Percentiles rank a stretch among this genome's conserved stretches.
Conservation (phyloP, 1,140 invertebrate genomes). For the Ladona fulva region DNA sequence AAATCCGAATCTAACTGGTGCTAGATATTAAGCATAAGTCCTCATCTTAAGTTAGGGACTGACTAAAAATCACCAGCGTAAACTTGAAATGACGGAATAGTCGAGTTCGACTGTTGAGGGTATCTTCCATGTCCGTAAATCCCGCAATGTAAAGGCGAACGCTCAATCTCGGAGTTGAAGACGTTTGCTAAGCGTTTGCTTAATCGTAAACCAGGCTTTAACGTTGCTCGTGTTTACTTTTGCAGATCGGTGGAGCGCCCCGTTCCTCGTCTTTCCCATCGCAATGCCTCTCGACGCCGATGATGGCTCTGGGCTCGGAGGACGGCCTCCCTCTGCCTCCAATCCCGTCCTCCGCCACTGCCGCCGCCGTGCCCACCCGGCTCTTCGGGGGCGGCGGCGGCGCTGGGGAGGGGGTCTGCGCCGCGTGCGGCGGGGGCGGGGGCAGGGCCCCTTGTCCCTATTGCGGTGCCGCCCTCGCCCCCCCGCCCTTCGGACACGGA, state of each 20-base stretch:
- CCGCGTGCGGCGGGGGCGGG: background rate
- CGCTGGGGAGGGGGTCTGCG: background rate
- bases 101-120: no score
- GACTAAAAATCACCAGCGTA: no score
- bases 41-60: no score
- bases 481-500: background rate
- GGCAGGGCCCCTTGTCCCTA: background rate
- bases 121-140: no score
- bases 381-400: background rate
- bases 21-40: no score
- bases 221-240: no score
- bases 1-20: no score
- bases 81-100: no score
- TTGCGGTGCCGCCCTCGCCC: background rate
- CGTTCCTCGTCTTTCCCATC: background rate
- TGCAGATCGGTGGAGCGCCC: background rate
- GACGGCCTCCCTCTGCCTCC: background rate
- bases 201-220: no score
- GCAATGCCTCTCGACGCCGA: background rate
- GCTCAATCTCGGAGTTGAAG: no score
- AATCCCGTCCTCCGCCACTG: background rate
- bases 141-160: no score
- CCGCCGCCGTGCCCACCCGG: background rate
- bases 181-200: no score
- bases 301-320: background rate